Conservation (phyloP, 35 echinoderm and acorn worm species). For the Holothuria glaberrima region DNA sequence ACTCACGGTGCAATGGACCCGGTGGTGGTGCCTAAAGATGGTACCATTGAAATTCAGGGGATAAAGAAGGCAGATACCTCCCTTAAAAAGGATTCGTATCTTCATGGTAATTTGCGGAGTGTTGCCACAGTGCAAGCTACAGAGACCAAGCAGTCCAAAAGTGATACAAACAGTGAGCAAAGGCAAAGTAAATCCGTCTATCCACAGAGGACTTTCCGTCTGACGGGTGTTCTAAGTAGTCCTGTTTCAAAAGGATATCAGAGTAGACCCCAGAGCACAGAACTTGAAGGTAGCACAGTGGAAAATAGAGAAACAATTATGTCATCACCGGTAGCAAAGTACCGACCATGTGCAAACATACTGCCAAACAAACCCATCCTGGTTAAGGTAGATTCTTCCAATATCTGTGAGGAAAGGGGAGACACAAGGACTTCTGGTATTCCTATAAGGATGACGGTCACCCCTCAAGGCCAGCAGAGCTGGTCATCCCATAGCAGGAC, state of each 20-base stretch:
- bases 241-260: neutral
- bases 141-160: neutral
- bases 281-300: neutral
- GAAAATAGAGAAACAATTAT: neutral
- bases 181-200: neutral
- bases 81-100: neutral
- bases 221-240: conserved; percentile 70
- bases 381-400: conserved; percentile 39
- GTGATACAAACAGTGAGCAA: neutral
- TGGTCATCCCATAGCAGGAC: neutral
- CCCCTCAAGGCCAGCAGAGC: conserved; percentile 33
- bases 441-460: neutral
- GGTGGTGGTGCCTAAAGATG: conserved; percentile 21
- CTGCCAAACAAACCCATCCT: conserved; percentile 51
- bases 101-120: neutral
- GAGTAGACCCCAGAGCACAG: neutral
- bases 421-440: conserved; percentile 13
- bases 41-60: conserved; percentile 43
- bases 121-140: neutral
- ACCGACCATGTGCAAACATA: conserved; percentile 35
- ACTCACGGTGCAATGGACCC: neutral
- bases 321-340: conserved; percentile 34
- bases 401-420: conserved; percentile 18
- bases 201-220: conserved; percentile 65
- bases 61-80: neutral